A percentile compares a stretch with the other conserved stretches of the same genome.
Evolutionary conservation across 2,113 vertebrate species (phyloP).

Genomic region (Narcine bancroftii): DNA sequence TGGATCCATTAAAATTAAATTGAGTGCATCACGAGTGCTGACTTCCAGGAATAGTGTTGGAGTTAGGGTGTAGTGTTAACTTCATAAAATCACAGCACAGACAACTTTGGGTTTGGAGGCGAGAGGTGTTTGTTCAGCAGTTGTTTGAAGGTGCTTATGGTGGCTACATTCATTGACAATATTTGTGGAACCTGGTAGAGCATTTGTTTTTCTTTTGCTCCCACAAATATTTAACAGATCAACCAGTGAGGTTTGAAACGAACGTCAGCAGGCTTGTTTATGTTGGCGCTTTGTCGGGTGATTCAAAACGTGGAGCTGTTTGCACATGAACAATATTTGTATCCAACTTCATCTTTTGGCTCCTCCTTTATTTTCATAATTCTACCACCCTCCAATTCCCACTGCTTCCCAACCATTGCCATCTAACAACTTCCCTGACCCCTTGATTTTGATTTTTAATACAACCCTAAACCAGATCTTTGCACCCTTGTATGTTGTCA

Average conservation of each 20-base stretch:
- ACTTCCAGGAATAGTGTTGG: background rate
- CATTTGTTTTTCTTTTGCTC: background rate
- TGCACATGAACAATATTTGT: background rate
- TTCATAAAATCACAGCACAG: background rate
- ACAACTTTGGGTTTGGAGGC: background rate
- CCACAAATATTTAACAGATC: background rate
- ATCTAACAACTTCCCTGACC: background rate
- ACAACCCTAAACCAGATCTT: too few relatives aligned
- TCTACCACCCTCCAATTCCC: too few relatives aligned
- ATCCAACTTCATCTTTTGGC: background rate
- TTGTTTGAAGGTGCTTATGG: background rate
- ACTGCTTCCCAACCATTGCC: background rate
- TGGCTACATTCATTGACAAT: background rate
- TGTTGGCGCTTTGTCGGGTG: background rate
- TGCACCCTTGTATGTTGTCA: too few relatives aligned
- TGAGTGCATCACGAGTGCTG: background rate
- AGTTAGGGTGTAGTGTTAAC: too few relatives aligned
- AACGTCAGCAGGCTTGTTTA: background rate
- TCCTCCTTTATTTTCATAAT: background rate
- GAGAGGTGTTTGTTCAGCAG: background rate
- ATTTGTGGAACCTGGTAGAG: background rate
- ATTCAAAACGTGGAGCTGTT: background rate
- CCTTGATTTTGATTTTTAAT: too few relatives aligned
- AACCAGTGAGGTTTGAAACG: background rate
- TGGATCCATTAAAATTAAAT: background rate